Conservation (phyloP, 2,888 invertebrate genomes). For the Leucophenga montana region DNA sequence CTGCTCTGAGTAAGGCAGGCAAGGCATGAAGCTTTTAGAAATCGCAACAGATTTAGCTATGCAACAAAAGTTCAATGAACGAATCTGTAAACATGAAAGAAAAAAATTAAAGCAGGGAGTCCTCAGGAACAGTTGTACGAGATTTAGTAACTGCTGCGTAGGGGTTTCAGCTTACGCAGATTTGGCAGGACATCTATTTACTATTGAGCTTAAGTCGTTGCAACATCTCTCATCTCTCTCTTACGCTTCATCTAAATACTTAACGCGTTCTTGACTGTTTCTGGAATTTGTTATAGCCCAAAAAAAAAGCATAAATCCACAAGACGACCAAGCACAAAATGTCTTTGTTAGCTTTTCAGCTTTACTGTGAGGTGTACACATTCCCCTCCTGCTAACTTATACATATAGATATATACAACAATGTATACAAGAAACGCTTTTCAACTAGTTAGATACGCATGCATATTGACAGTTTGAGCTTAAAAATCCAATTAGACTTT, state of each 20-base stretch:
- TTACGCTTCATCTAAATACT: no score
- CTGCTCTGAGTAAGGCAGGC: not conserved
- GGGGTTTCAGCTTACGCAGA: not conserved
- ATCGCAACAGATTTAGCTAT: not conserved
- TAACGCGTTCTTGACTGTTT: not conserved
- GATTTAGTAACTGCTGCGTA: not conserved
- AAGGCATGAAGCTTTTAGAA: not conserved
- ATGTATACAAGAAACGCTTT: not conserved
- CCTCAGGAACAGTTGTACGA: no score
- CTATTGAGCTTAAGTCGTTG: constrained; percentile 61
- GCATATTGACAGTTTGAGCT: constrained; percentile 68
- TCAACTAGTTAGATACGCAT: constrained; percentile 30
- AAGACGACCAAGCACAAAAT: constrained; percentile 16
- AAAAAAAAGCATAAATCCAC: constrained; percentile 17
- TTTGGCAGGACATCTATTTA: constrained; percentile 51
- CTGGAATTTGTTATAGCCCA: not conserved
- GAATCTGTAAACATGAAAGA: not conserved
- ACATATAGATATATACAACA: not conserved
- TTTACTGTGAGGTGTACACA: constrained; percentile 55
- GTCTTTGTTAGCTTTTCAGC: constrained; percentile 61
- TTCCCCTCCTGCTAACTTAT: constrained; percentile 37
- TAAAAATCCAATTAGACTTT: constrained; percentile 70
- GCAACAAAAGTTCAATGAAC: not conserved
- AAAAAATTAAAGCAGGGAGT: not conserved
- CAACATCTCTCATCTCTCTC: not conserved